These are phyloP conservation scores for Phorcus lineatus DNA, from an alignment of 2,888 invertebrate genomes.

Conservation along the genomic window DNA sequence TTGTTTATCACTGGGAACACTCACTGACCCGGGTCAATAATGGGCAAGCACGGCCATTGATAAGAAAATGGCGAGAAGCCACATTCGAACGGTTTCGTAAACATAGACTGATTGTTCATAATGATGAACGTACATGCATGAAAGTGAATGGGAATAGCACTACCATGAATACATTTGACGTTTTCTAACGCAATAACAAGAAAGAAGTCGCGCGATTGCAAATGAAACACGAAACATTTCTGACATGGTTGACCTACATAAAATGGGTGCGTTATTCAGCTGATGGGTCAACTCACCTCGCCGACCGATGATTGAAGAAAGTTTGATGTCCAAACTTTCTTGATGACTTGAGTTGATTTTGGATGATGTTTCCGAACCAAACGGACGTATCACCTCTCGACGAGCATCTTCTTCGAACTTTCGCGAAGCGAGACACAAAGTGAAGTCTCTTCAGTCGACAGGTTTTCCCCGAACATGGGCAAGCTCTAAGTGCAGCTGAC, in stretches of 20 bases:
- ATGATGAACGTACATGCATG: background rate
- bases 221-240: conserved; percentile 7
- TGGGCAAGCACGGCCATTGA: background rate
- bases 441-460: conserved; percentile 14
- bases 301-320: background rate
- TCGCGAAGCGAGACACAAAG: background rate
- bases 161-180: background rate
- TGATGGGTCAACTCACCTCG: conserved; percentile 19
- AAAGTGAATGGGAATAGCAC: background rate
- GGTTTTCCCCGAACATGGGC: conserved; percentile 3
- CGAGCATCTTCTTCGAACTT: background rate
- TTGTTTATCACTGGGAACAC: background rate
- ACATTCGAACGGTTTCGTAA: conserved; percentile 4
- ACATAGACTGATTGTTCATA: background rate
- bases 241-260: conserved; percentile 12
- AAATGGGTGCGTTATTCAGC: conserved; percentile 16
- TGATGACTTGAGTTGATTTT: background rate
- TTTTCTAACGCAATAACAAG: background rate
- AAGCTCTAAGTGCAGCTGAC: background rate
- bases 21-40: background rate
- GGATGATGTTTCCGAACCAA: background rate
- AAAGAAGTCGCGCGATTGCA: background rate
- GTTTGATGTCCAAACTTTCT: conserved; percentile 14
- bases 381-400: background rate
- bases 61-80: conserved; percentile 21